These are phyloP conservation scores for Chamaetylas fuelleborni DNA, from an alignment of 2,113 vertebrate genomes.

Conservation along the genomic window DNA sequence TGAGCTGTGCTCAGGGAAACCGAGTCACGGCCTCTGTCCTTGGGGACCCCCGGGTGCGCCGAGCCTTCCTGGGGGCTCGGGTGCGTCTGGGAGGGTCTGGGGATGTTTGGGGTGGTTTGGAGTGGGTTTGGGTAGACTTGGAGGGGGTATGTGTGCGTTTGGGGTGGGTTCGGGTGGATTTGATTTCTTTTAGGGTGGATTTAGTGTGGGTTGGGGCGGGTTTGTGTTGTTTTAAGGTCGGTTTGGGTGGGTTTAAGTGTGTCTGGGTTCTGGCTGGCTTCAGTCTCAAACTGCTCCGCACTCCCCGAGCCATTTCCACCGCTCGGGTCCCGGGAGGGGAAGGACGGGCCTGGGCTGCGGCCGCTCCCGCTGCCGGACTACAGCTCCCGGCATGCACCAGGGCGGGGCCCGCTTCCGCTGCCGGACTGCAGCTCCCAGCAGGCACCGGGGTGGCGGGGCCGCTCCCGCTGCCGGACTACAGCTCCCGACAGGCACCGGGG, in stretches of 20 bases:
- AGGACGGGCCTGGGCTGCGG: not conserved
- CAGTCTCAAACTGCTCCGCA: not conserved
- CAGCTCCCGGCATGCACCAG: too few species aligned
- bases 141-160: not conserved
- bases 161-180: too few species aligned
- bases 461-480: not conserved
- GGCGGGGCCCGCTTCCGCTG: too few species aligned
- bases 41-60: not conserved
- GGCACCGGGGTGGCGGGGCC: not conserved
- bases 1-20: too few species aligned
- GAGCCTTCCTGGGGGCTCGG: not conserved
- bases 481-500: not conserved
- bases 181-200: too few species aligned
- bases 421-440: not conserved
- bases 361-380: too few species aligned
- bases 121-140: not conserved
- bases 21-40: not conserved
- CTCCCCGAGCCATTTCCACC: fast-evolving
- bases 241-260: not conserved
- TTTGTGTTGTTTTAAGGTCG: too few species aligned
- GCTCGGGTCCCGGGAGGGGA: not conserved
- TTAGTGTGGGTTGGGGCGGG: fast-evolving
- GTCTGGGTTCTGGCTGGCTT: not conserved
- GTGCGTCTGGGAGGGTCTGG: not conserved
- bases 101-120: not conserved